A percentile compares a stretch with the other conserved stretches of the same genome.
phyloP scores from a whole-genome alignment of 2,113 vertebrate species.

The Eira barbara region DNA sequence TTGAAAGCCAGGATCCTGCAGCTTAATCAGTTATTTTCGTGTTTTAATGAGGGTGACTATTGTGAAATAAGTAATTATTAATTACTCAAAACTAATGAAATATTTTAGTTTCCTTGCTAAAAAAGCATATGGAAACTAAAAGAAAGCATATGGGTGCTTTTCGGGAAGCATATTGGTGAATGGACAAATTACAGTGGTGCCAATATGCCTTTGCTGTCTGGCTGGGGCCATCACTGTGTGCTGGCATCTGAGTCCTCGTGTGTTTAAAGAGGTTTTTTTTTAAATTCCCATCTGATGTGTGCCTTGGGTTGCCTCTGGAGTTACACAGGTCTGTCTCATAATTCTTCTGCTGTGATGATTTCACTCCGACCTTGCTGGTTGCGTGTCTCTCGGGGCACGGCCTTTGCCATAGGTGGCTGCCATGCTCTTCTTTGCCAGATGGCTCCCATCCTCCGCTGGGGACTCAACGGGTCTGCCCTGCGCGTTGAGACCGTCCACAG shows the following conservation, averaged over 20 bases:
- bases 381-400: neutral
- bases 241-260: conserved; percentile 63
- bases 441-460: neutral
- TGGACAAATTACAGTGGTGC: conserved; percentile 84
- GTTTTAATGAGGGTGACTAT: conserved; percentile 82
- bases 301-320: conserved; percentile 41
- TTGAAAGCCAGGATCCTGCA: conserved; percentile 78
- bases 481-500: neutral
- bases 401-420: neutral
- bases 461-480: neutral
- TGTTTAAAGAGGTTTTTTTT: conserved; percentile 49
- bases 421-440: neutral
- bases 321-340: neutral
- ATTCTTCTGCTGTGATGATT: neutral
- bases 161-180: conserved; percentile 86
- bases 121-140: conserved; percentile 86
- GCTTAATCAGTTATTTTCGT: conserved; percentile 83
- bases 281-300: conserved; percentile 36
- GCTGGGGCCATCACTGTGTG: conserved; percentile 80
- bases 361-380: neutral
- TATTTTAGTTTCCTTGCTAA: conserved; percentile 83
- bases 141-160: conserved; percentile 86
- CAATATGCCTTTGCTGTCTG: conserved; percentile 83
- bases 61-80: conserved; percentile 84
- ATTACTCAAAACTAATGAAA: conserved; percentile 83